Conservation (phyloP, 2,888 invertebrate species). For the Pecten maximus region DNA sequence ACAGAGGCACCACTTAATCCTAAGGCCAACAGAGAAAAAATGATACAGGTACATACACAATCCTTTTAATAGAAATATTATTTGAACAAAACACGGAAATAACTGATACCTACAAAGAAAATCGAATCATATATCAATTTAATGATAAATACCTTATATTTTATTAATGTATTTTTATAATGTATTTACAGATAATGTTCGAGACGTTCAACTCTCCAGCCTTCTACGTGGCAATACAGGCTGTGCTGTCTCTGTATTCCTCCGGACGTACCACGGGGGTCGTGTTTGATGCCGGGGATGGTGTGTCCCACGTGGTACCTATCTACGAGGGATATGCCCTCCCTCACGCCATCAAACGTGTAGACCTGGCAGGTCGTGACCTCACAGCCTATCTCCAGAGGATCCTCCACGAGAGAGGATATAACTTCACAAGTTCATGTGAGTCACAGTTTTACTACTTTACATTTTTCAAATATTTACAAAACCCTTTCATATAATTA, state of each 20-base stretch:
- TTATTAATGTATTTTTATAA: neutral
- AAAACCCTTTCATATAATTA: no score
- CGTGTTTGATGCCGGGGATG: conserved; percentile 72
- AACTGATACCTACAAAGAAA: no score
- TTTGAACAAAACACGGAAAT: no score
- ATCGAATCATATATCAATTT: conserved; percentile 79
- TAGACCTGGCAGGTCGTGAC: conserved; percentile 69
- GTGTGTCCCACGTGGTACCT: conserved; percentile 62
- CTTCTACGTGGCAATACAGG: conserved; percentile 85
- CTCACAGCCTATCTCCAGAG: conserved; percentile 68
- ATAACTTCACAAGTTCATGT: conserved; percentile 78
- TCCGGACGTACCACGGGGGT: conserved; percentile 82
- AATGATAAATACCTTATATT: neutral
- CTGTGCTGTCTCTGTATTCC: conserved; percentile 89
- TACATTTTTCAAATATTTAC: no score
- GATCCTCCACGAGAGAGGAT: conserved; percentile 80
- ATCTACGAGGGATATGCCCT: conserved; percentile 71
- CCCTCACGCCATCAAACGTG: conserved; percentile 69
- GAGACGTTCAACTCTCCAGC: conserved; percentile 53
- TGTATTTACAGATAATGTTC: conserved; percentile 82
- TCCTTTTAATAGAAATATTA: neutral
- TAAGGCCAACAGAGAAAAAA: conserved; percentile 48
- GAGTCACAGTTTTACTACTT: conserved; percentile 7
- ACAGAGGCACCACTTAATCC: conserved; percentile 8
- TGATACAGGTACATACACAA: conserved; percentile 36